phyloP scores from a whole-genome alignment of 2,888 invertebrate species.

The Meteorus colon region DNA sequence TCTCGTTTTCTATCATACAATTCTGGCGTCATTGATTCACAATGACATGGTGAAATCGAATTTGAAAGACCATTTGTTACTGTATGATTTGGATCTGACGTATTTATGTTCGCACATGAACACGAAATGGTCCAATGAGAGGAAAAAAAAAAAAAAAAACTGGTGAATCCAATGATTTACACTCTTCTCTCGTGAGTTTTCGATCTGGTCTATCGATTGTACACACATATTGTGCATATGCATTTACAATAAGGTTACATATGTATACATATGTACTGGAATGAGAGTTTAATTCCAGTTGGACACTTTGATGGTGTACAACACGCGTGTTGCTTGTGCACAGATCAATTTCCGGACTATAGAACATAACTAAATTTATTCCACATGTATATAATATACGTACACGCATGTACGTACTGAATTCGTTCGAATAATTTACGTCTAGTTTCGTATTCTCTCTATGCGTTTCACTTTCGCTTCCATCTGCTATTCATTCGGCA shows the following conservation, averaged over 20 bases:
- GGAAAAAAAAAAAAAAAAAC: constrained; percentile 12
- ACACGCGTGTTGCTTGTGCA: constrained; percentile 28
- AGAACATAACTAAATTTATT: constrained; percentile 23
- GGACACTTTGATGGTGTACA: constrained; percentile 25
- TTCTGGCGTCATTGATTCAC: neutral
- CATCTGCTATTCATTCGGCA: no score
- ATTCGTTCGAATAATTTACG: constrained; percentile 20
- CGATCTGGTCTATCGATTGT: constrained; percentile 36
- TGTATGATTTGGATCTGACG: neutral
- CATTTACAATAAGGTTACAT: neutral
- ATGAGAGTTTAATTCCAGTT: constrained; percentile 38
- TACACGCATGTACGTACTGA: constrained; percentile 1
- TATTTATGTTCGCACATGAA: neutral
- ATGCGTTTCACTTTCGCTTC: neutral
- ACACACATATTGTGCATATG: neutral
- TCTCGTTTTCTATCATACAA: neutral
- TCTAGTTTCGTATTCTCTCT: neutral
- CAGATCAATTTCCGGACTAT: constrained; percentile 40
- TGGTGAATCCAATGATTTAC: constrained; percentile 30
- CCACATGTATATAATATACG: constrained; percentile 4
- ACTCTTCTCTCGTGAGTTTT: constrained; percentile 28
- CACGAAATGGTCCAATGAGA: neutral
- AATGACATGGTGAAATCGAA: constrained; percentile 1
- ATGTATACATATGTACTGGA: neutral
- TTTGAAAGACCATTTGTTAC: neutral